These are phyloP conservation scores for Caradrina clavipalpis DNA, from an alignment of 2,888 invertebrate species.

Conservation along the genomic window DNA sequence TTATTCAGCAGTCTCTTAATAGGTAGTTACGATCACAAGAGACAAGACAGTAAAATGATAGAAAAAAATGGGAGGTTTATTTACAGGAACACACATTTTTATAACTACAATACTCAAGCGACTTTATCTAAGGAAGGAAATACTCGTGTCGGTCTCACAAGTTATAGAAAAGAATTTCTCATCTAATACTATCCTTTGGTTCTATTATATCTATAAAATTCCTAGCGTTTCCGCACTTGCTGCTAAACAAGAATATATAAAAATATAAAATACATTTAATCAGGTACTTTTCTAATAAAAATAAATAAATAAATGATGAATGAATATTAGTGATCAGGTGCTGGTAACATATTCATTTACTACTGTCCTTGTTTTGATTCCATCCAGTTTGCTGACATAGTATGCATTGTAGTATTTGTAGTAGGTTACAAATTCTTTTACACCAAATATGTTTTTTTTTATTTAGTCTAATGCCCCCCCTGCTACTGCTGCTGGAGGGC, in stretches of 20 bases:
- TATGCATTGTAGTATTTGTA: too few relatives aligned
- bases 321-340: background rate
- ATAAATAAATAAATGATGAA: background rate
- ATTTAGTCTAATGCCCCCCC: too few relatives aligned
- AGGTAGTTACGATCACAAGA: background rate
- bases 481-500: too few relatives aligned
- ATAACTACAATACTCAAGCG: background rate
- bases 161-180: constrained; percentile 6
- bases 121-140: constrained; percentile 1
- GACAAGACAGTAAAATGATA: background rate
- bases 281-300: background rate
- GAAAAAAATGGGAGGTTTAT: background rate
- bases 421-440: background rate
- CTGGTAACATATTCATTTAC: background rate
- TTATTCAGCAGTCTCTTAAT: background rate
- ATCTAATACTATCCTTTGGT: constrained; percentile 14
- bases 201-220: constrained; percentile 8
- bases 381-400: background rate
- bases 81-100: background rate
- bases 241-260: background rate
- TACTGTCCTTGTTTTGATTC: background rate
- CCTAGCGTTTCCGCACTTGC: background rate
- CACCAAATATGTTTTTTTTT: too few relatives aligned
- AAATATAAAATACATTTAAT: background rate
- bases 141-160: too few relatives aligned